Conservation (phyloP, 2,797 vertebrate species). For the Crax fasciolata region DNA sequence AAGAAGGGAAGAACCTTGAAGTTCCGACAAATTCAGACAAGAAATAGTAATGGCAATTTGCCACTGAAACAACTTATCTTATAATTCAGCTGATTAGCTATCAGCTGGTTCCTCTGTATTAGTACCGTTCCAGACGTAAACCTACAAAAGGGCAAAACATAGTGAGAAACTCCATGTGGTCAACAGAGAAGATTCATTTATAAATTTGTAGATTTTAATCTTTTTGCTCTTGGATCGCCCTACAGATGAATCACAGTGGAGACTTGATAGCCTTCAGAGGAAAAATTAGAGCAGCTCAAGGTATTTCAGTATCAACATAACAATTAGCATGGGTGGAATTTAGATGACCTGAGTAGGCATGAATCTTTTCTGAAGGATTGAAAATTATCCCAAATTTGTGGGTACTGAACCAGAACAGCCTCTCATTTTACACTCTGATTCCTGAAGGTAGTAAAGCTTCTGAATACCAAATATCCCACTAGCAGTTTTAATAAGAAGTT, state of each 20-base stretch:
- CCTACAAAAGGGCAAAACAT: background rate
- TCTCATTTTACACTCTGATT: background rate
- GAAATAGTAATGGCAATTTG: background rate
- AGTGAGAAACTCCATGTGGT: background rate
- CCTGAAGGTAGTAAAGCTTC: background rate
- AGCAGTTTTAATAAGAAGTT: slow-evolving; percentile 15
- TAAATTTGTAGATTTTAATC: background rate
- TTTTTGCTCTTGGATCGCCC: background rate
- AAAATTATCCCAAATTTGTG: background rate
- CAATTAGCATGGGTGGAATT: background rate
- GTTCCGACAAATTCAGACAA: background rate
- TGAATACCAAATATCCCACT: background rate
- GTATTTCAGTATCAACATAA: background rate
- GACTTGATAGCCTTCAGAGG: background rate
- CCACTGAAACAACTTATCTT: background rate
- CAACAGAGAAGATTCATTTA: background rate
- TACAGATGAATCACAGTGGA: background rate
- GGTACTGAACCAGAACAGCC: background rate
- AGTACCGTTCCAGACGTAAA: background rate
- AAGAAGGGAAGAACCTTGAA: background rate
- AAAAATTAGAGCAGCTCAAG: background rate
- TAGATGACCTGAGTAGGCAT: background rate
- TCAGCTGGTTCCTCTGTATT: background rate
- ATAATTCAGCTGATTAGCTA: background rate
- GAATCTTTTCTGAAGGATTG: background rate